A percentile compares a stretch with the other conserved stretches of the same genome.
Conservation (phyloP, 2,888 invertebrate species). For the Griposia aprilina region DNA sequence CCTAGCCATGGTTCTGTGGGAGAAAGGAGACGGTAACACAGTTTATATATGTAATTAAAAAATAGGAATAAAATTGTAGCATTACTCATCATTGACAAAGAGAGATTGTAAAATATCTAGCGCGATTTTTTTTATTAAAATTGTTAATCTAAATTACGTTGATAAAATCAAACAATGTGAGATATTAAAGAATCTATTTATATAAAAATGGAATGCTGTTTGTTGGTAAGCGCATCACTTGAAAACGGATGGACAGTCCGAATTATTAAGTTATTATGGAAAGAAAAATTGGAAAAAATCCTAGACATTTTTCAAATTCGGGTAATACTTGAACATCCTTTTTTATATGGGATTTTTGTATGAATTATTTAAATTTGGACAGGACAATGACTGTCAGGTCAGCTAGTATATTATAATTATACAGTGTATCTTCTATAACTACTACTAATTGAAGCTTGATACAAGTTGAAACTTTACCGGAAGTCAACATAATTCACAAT, state of each 20-base stretch:
- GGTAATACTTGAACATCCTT: too few species aligned
- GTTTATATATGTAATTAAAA: background rate
- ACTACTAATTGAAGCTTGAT: background rate
- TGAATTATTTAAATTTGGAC: too few species aligned
- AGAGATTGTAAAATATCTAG: background rate
- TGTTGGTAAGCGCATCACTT: too few species aligned
- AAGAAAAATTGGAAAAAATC: too few species aligned
- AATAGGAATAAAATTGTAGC: background rate
- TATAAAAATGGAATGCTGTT: too few species aligned
- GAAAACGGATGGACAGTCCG: too few species aligned
- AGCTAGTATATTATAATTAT: background rate
- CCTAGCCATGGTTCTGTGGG: constrained; percentile 94
- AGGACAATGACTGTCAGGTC: too few species aligned
- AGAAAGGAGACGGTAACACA: background rate
- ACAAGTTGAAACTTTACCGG: background rate
- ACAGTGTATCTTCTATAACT: background rate
- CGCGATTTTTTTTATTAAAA: background rate
- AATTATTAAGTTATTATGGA: too few species aligned
- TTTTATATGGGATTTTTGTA: too few species aligned
- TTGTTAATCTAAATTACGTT: background rate
- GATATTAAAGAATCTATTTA: background rate
- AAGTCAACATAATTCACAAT: background rate
- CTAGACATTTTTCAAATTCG: too few species aligned
- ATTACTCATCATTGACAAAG: background rate
- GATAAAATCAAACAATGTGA: background rate